phyloP scores from a whole-genome alignment of 2,113 vertebrate genomes.

The Xenus cinereus region DNA sequence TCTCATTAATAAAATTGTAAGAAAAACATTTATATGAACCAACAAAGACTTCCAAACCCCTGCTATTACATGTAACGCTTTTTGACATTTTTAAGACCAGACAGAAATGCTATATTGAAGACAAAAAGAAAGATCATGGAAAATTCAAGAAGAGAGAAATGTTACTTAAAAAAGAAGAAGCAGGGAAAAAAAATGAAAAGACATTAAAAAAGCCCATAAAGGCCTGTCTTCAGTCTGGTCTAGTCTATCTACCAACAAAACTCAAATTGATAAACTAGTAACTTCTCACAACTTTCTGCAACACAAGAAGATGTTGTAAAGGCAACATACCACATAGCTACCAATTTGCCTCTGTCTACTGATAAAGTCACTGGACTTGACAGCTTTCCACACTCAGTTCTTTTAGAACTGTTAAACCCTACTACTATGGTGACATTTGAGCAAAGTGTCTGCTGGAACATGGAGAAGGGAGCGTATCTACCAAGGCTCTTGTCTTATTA shows the following conservation, averaged over 20 bases:
- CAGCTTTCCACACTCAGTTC: background rate
- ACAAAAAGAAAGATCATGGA: background rate
- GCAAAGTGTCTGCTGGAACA: background rate
- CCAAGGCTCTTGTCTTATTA: background rate
- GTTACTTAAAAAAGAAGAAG: background rate
- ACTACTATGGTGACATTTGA: accelerated
- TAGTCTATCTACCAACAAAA: background rate
- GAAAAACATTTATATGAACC: background rate
- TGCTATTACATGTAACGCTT: background rate
- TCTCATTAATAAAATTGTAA: background rate
- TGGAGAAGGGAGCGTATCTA: background rate
- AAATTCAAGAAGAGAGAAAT: background rate
- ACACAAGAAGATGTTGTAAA: background rate
- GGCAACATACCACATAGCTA: background rate
- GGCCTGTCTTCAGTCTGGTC: accelerated
- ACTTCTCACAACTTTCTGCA: background rate
- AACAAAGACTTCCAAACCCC: background rate
- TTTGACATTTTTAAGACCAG: background rate
- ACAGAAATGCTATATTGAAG: background rate
- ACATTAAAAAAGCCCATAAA: background rate
- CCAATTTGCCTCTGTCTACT: background rate
- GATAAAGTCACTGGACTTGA: background rate
- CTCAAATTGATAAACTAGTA: background rate
- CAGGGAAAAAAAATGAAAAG: background rate
- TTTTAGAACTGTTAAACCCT: background rate